These are phyloP conservation scores for Acronicta aceris DNA, from an alignment of 2,888 invertebrate species.

Conservation along the genomic window DNA sequence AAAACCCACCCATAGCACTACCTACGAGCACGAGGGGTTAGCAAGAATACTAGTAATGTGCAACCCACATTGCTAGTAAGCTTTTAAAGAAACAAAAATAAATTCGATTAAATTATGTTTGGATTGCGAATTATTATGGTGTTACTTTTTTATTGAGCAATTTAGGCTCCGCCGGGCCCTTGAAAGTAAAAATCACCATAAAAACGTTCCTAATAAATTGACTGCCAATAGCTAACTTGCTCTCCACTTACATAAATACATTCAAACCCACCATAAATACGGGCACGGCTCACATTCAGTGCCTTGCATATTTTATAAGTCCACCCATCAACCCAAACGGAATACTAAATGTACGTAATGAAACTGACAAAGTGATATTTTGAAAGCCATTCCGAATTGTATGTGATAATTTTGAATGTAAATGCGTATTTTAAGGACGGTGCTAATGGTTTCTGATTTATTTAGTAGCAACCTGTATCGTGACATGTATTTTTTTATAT, in stretches of 20 bases:
- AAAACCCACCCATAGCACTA: no score
- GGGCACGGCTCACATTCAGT: slow-evolving; percentile 31
- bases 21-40: no score
- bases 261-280: slow-evolving; percentile 16
- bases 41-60: no score
- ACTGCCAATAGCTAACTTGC: slow-evolving; percentile 18
- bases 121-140: no score
- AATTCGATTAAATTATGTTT: no score
- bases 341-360: slow-evolving; percentile 54
- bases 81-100: no score
- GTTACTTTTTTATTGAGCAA: no score
- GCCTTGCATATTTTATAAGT: slow-evolving; percentile 52
- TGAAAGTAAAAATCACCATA: no score
- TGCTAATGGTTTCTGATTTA: slow-evolving; percentile 9
- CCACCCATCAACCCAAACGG: slow-evolving; percentile 48
- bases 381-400: slow-evolving; percentile 16
- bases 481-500: no score
- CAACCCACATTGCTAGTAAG: no score
- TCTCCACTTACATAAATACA: slow-evolving; percentile 7
- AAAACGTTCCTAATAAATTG: neutral
- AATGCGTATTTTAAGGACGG: slow-evolving; percentile 1
- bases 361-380: slow-evolving; percentile 46
- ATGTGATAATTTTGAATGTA: slow-evolving; percentile 17
- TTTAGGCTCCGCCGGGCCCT: no score
- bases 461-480: neutral